phyloP scores from a whole-genome alignment of 2,113 vertebrate genomes.

The Ailurus styani region DNA sequence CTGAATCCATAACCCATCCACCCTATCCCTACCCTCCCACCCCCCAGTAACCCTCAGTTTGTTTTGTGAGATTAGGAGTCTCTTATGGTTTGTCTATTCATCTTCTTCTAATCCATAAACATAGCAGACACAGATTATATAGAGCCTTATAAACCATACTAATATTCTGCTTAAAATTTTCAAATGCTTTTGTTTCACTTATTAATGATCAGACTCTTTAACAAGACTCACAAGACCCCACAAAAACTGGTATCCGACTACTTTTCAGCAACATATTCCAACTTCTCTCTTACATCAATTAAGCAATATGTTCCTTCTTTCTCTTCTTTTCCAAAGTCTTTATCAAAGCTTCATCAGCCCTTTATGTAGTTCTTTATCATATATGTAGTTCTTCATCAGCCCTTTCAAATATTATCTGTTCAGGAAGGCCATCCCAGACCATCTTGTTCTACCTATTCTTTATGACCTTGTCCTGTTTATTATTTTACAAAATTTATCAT shows the following conservation, averaged over 20 bases:
- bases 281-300: neutral
- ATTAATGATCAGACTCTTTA: neutral
- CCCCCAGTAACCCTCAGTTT: no score
- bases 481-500: neutral
- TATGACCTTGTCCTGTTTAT: neutral
- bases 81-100: no score
- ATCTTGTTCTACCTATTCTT: neutral
- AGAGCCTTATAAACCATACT: neutral
- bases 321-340: neutral
- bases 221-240: neutral
- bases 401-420: neutral
- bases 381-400: neutral
- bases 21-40: no score
- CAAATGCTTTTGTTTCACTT: neutral
- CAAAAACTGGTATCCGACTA: neutral
- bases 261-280: neutral
- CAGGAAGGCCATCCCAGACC: neutral
- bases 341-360: neutral
- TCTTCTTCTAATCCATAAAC: neutral
- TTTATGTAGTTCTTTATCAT: no score
- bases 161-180: neutral
- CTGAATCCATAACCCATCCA: no score
- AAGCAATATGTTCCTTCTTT: neutral
- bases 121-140: neutral
- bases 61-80: no score